Evolutionary conservation across 2,888 invertebrate species (phyloP).

Genomic region (Drosophila cognata): DNA sequence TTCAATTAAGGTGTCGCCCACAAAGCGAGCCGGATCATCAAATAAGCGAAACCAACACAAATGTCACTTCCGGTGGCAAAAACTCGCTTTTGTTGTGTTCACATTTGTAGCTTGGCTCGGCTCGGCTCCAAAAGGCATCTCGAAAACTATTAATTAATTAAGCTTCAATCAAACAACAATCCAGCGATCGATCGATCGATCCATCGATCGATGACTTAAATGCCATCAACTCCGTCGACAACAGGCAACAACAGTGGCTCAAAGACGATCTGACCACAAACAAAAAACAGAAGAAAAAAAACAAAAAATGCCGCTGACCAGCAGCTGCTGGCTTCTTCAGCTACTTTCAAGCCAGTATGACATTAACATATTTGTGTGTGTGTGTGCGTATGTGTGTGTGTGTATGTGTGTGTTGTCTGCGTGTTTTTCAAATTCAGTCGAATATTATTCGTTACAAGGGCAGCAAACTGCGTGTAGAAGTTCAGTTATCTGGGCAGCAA

Average conservation of each 20-base stretch:
- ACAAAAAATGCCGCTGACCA: constrained; percentile 48
- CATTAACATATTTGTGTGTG: constrained; percentile 72
- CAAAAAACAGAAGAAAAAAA: neutral
- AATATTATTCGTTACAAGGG: constrained; percentile 76
- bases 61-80: constrained; percentile 39
- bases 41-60: neutral
- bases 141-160: constrained; percentile 70
- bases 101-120: constrained; percentile 40
- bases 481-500: constrained; percentile 55
- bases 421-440: constrained; percentile 35
- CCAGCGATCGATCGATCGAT: constrained; percentile 15
- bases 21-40: constrained; percentile 1
- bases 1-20: constrained; percentile 13
- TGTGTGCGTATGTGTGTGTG: constrained; percentile 16
- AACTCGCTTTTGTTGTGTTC: constrained; percentile 39
- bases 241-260: constrained; percentile 18
- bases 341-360: constrained; percentile 37
- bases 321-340: constrained; percentile 25
- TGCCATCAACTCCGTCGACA: constrained; percentile 64
- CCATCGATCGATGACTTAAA: constrained; percentile 53
- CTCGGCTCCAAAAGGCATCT: constrained; percentile 54
- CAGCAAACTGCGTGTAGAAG: constrained; percentile 55
- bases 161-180: constrained; percentile 68
- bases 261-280: constrained; percentile 37
- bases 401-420: constrained; percentile 23